Evolutionary conservation across 1,140 invertebrate species (phyloP).

Genomic region (Nasonia longicornis): DNA sequence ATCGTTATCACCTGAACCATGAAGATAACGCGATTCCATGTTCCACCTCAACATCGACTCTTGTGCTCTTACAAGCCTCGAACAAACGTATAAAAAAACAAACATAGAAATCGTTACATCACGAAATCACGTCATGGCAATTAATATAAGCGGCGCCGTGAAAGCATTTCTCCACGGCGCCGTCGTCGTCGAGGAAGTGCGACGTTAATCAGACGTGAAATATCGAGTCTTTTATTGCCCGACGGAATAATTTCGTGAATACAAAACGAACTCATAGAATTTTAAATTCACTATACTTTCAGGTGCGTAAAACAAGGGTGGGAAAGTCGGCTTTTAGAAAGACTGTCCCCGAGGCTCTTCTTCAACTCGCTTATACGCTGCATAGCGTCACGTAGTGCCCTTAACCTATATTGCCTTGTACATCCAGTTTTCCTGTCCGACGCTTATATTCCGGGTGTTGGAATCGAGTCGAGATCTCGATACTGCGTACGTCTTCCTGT

Average conservation of each 20-base stretch:
- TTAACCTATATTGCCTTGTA: conserved; percentile 13
- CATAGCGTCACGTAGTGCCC: conserved; percentile 57
- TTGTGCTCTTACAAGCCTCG: no score
- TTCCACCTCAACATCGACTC: no score
- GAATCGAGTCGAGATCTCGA: not conserved
- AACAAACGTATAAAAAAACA: not conserved
- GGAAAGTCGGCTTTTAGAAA: conserved; percentile 49
- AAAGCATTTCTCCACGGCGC: no score
- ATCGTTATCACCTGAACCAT: not conserved
- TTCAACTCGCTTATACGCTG: not conserved
- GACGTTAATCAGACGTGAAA: not conserved
- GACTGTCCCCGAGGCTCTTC: not conserved
- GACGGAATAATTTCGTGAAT: conserved; percentile 32
- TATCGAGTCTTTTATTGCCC: conserved; percentile 1
- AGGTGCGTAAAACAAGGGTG: conserved; percentile 43
- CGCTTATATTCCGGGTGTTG: not conserved
- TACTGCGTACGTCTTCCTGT: not conserved
- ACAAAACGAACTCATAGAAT: conserved; percentile 12
- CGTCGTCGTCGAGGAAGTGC: no score
- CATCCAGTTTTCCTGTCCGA: conserved; percentile 11
- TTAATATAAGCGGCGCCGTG: no score
- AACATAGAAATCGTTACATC: no score
- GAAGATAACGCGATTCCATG: not conserved
- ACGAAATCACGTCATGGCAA: no score
- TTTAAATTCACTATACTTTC: conserved; percentile 12